Evolutionary conservation across 2,797 vertebrate genomes (phyloP).

Genomic region (Adrianichthys oophorus): DNA sequence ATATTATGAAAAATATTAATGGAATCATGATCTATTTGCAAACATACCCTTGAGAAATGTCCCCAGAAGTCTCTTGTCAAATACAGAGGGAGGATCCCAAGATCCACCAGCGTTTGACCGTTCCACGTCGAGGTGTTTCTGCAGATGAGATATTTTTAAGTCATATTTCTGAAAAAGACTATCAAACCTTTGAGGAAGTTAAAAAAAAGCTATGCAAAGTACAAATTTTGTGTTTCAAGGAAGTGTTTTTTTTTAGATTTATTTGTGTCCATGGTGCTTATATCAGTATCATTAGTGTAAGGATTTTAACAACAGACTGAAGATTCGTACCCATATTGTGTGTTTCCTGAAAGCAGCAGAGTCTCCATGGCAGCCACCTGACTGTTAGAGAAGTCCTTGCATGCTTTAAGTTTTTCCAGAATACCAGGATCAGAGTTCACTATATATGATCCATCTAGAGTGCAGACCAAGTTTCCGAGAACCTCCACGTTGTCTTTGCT

Average conservation of each 20-base stretch:
- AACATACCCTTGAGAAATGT: constrained; percentile 40
- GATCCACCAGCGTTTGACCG: constrained; percentile 46
- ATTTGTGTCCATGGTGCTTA: too few relatives aligned
- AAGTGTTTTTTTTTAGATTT: too few relatives aligned
- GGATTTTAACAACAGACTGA: too few relatives aligned
- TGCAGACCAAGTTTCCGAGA: constrained; percentile 71
- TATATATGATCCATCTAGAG: constrained; percentile 58
- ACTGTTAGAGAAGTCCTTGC: constrained; percentile 51
- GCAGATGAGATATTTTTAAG: constrained; percentile 14
- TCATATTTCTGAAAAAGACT: too few relatives aligned
- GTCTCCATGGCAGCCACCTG: constrained; percentile 63
- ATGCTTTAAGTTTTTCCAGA: constrained; percentile 71
- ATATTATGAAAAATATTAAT: too few relatives aligned
- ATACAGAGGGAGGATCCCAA: constrained; percentile 61
- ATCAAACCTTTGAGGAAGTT: too few relatives aligned
- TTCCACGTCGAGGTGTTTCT: constrained; percentile 58
- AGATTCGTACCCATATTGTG: constrained; percentile 63
- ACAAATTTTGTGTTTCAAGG: too few relatives aligned
- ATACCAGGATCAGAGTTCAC: constrained; percentile 61
- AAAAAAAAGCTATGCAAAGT: too few relatives aligned
- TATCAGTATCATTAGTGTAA: too few relatives aligned
- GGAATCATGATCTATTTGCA: background rate
- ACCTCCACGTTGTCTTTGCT: constrained; percentile 54
- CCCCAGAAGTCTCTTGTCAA: constrained; percentile 59
- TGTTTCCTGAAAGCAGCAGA: constrained; percentile 55